Base-by-base conservation (phyloP, 1,140 invertebrate species). In the Caerostris darwini region DNA sequence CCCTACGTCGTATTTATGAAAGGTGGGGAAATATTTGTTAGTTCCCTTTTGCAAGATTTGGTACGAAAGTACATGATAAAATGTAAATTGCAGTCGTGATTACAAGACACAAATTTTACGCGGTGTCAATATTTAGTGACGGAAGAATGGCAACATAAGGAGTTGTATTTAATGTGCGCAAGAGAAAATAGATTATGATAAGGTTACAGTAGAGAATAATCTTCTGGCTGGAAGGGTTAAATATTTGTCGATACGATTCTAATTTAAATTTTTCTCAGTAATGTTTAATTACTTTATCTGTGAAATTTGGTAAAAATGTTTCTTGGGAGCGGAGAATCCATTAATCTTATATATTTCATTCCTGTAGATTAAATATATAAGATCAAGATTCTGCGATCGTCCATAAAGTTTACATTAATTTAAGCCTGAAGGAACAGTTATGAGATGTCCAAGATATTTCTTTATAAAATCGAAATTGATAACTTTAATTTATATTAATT, bases 121-220 rank as follows among this genome's bases (percentile, higher is more conserved):
- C 10, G 50, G 10, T 83, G 82, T 83, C 82, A 83, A 83, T 83
- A 83, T 83, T 83, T 83, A 34, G 56, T 0, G 14, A 57, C 7
- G 6, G 54, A 58, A 83, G 82, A 83, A 83, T 57, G 82, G 54
- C 82, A 83, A 83, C 82, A 83, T 57, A 19, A 12, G 8, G n/a
- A 83, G 34, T 83, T 56, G 34, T 71, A n/a, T 71, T 71, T 50
- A 71, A 71, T 71, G 69, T 10, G 7, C 69, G 19, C 53, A 3
- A 54, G 81, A 17, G 81, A 4, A 82, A 17, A 17, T 56, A 54
- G 53, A 53, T 3, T 53, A 56, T 3, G 54, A 17, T 4, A 12
- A 17, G 6, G 81, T 5, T 56, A 14, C 14, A 34, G n/a, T 83
- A 10, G 14, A 7, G 82, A 54, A 57, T 83, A 83, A 57, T 83